phyloP scores from a whole-genome alignment of 2,888 invertebrate species.

The Leistus spinibarbis region DNA sequence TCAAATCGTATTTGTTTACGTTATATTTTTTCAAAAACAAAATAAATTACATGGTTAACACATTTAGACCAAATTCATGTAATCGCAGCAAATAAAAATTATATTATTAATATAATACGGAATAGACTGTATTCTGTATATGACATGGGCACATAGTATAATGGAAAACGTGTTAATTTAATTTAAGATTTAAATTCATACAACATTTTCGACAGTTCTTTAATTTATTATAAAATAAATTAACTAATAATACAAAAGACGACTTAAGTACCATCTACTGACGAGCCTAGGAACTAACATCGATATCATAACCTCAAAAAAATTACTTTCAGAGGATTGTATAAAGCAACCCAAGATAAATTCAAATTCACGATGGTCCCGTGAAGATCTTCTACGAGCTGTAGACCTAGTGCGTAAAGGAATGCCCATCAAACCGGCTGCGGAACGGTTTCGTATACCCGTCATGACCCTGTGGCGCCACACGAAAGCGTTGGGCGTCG shows the following conservation, averaged over 20 bases:
- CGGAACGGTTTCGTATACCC: conserved; percentile 52
- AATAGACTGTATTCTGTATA: too few species aligned
- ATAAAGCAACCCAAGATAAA: background rate
- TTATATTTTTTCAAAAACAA: too few species aligned
- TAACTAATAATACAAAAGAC: background rate
- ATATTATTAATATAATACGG: too few species aligned
- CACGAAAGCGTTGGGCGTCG: conserved; percentile 50
- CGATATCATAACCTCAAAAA: background rate
- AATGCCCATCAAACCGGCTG: conserved; percentile 52
- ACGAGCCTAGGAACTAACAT: background rate
- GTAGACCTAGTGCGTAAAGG: conserved; percentile 52
- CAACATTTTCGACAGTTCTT: too few species aligned
- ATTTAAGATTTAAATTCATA: too few species aligned
- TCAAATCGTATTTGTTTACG: too few species aligned
- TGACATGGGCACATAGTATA: too few species aligned
- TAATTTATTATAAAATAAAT: background rate
- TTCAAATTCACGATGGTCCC: conserved; percentile 47
- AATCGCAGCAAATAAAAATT: too few species aligned
- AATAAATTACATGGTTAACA: too few species aligned
- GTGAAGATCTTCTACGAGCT: conserved; percentile 49
- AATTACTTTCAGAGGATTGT: conserved; percentile 10
- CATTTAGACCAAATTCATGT: too few species aligned
- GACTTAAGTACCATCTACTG: background rate
- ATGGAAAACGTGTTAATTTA: too few species aligned
- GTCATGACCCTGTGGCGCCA: conserved; percentile 54